Evolutionary conservation across 2,888 invertebrate species (phyloP), one percentile per base, ranked within the genome.

Genomic region (Caenorhabditis sulstoni): DNA sequence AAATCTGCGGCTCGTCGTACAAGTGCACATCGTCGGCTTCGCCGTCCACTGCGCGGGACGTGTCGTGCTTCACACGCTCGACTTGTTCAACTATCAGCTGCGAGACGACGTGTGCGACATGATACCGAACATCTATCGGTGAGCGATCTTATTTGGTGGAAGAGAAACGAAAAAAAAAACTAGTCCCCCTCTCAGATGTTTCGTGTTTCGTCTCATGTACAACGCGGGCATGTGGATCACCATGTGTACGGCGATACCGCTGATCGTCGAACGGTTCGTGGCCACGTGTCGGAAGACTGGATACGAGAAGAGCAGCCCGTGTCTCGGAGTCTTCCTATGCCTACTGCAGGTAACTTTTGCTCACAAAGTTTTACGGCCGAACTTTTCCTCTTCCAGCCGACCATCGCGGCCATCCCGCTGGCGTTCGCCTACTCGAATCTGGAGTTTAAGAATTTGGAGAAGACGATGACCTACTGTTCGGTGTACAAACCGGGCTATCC

Each of bases 201-300:
- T 76, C 29, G 37, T 76, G 9, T 68, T 76, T 29, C 76, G 76
- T 5, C 50, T 76, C 7, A 39, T 68, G 41, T 76, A 64, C 55
- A 68, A 68, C 37, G 44, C 35, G 9, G 76, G 76, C 3, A 37
- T 76, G 55, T 76, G 76, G 76, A 50, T 76, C 23, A 68, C 64
- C 7, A 37, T 9, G 7, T 58, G 64, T 44, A 64, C 76, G 0
- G 68, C 68, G 2, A 18, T 68, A 16, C 45, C 64, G 0, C 8
- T 76, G 1, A 47, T 59, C 8, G 29, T 76, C 37, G 76, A 76
- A 37, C 47, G 77, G 16, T 47, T 3, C 0, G 35, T 70, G 5
- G 76, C 76, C 7, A 77, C 70, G 3, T 22, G 9, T 16, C 12
- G 53, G 14, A 50, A 14, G 39, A 45, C n/a, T 3, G 20, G 7